A percentile compares a stretch with the other conserved stretches of the same genome.
Conservation (phyloP, 2,113 vertebrate genomes). For the Mixornis gularis region DNA sequence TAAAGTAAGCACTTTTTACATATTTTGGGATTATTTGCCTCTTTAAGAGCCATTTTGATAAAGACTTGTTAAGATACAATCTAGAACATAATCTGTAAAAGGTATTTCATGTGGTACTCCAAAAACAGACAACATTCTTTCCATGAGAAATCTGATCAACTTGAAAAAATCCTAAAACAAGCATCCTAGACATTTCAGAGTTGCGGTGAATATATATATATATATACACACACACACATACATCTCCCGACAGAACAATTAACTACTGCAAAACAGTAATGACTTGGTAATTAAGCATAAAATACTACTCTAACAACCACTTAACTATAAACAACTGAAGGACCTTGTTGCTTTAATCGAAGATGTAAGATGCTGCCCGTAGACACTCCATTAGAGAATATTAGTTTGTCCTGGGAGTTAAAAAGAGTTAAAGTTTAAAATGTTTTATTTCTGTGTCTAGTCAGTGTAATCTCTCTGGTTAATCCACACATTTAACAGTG, state of each 20-base stretch:
- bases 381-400: not conserved
- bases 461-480: not conserved
- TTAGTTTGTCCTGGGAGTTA: not conserved
- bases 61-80: not conserved
- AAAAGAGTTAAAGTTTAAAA: not conserved
- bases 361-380: not conserved
- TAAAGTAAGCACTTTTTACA: not conserved
- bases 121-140: not conserved
- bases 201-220: not conserved
- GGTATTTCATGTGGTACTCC: not conserved
- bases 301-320: not conserved
- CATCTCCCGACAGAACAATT: not conserved
- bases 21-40: not conserved
- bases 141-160: not conserved
- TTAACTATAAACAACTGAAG: not conserved
- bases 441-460: not conserved
- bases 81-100: not conserved
- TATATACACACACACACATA: fast-evolving
- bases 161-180: not conserved
- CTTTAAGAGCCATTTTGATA: not conserved
- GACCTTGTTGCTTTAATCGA: not conserved
- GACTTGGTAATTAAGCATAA: not conserved
- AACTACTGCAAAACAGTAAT: not conserved
- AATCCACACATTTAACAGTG: not conserved
- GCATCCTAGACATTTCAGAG: not conserved